Conservation (phyloP, 2,888 invertebrate genomes). For the Abscondita cerata region DNA sequence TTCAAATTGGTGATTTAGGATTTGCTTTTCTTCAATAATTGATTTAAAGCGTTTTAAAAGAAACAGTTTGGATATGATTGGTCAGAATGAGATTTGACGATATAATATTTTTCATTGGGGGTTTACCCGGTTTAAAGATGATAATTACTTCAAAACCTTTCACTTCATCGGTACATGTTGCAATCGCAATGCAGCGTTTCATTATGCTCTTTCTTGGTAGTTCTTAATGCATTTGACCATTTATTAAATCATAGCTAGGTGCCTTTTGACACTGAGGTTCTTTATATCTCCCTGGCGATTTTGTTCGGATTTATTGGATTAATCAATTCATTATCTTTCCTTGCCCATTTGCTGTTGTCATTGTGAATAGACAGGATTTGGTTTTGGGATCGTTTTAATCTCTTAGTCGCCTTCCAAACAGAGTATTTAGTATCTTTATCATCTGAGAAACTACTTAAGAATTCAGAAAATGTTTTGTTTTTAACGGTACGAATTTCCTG, state of each 20-base stretch:
- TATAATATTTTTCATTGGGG: conserved; percentile 7
- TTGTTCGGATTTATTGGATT: too few relatives aligned
- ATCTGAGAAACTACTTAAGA: conserved; percentile 6
- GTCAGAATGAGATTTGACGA: background rate
- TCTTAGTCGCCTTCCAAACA: conserved; percentile 11
- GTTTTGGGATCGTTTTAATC: conserved; percentile 11
- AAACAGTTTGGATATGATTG: too few relatives aligned
- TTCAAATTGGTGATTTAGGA: too few relatives aligned
- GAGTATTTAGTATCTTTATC: conserved; percentile 7
- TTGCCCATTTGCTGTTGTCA: conserved; percentile 11
- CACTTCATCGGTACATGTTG: too few relatives aligned
- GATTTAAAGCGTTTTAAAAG: too few relatives aligned
- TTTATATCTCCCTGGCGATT: background rate
- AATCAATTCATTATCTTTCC: conserved; percentile 4
- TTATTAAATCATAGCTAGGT: too few relatives aligned
- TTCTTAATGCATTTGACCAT: background rate
- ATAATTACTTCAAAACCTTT: conserved; percentile 10
- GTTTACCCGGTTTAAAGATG: conserved; percentile 5
- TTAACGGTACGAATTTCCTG: background rate
- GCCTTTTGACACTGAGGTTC: conserved; percentile 2
- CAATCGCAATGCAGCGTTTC: too few relatives aligned
- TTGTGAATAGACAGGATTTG: conserved; percentile 2
- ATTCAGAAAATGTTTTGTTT: conserved; percentile 10
- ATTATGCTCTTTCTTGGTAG: background rate
- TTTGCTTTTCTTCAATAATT: too few relatives aligned